phyloP scores from a whole-genome alignment of 2,888 invertebrate genomes.

The Chrysopilus asiliformis region DNA sequence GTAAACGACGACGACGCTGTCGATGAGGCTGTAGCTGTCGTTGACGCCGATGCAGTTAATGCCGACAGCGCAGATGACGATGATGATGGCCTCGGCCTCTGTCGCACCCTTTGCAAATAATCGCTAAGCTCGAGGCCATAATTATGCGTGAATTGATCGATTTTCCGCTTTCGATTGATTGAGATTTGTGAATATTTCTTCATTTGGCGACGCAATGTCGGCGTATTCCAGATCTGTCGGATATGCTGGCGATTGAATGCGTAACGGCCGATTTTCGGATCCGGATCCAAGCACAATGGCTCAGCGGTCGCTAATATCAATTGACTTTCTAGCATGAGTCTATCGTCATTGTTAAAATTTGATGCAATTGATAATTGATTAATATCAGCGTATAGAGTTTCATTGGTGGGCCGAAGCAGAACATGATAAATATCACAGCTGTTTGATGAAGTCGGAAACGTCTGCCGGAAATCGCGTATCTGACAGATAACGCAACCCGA shows the following conservation, averaged over 20 bases:
- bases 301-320: conserved; percentile 74
- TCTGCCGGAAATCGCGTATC: conserved; percentile 76
- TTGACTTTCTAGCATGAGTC: conserved; percentile 53
- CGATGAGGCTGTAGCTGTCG: conserved; percentile 5
- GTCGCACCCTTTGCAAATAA: conserved; percentile 29
- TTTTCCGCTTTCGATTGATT: conserved; percentile 75
- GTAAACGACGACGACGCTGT: conserved; percentile 28
- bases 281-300: conserved; percentile 79
- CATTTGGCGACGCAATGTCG: conserved; percentile 59
- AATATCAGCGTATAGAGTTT: conserved; percentile 47
- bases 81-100: conserved; percentile 22
- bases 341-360: conserved; percentile 28
- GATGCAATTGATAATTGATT: conserved; percentile 27
- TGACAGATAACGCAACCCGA: conserved; percentile 86
- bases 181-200: conserved; percentile 66
- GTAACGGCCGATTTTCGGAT: conserved; percentile 63
- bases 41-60: conserved; percentile 1
- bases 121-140: conserved; percentile 58
- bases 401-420: conserved; percentile 72
- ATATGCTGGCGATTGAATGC: conserved; percentile 64
- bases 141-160: conserved; percentile 69
- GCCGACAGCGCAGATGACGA: conserved; percentile 3
- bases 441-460: conserved; percentile 56
- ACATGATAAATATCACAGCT: conserved; percentile 76
- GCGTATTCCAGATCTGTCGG: conserved; percentile 58